phyloP scores from a whole-genome alignment of 2,888 invertebrate genomes.

The Drosophila crucigera region DNA sequence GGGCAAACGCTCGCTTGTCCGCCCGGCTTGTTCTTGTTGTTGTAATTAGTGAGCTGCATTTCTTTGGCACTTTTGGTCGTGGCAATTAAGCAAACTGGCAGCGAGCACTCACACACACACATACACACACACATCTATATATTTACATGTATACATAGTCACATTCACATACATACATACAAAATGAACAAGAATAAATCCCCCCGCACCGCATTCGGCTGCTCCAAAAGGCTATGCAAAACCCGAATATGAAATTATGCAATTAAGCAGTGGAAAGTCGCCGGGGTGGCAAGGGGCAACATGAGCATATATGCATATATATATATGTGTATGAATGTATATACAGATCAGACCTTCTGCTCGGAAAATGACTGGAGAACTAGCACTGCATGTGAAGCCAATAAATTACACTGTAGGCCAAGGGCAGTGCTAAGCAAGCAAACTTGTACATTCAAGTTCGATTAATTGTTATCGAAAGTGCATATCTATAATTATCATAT shows the following conservation, averaged over 20 bases:
- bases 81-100: conserved; percentile 72
- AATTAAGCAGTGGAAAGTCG: conserved; percentile 50
- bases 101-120: conserved; percentile 19
- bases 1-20: conserved; percentile 37
- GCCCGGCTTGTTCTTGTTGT: conserved; percentile 64
- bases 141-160: neutral
- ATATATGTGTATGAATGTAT: neutral
- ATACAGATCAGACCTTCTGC: neutral
- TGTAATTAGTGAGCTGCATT: conserved; percentile 77
- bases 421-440: conserved; percentile 4
- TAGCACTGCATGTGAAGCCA: neutral
- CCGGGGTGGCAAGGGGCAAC: neutral
- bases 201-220: neutral
- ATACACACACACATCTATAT: neutral
- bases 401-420: conserved; percentile 1
- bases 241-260: conserved; percentile 73
- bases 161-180: conserved; percentile 5
- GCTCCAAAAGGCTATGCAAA: conserved; percentile 43
- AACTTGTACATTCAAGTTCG: neutral
- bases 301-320: neutral
- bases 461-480: conserved; percentile 10
- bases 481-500: neutral
- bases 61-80: conserved; percentile 78
- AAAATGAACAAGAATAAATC: conserved; percentile 16
- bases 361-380: neutral